Conservation (phyloP, 1,140 invertebrate species). For the Vollenhovia emeryi region DNA sequence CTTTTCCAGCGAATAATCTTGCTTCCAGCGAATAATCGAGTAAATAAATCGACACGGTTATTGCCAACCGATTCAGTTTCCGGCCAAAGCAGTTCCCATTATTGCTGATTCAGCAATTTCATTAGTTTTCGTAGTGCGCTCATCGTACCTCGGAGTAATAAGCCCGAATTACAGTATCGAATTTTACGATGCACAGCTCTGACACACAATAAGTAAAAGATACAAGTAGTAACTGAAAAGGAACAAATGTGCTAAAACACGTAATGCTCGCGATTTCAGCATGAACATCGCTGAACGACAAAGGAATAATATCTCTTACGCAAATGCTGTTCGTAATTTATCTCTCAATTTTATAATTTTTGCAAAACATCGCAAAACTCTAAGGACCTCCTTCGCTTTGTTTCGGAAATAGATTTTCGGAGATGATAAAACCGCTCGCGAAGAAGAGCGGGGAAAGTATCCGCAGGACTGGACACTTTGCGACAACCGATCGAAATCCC, state of each 20-base stretch:
- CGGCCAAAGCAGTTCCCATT: constrained; percentile 44
- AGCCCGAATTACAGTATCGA: constrained; percentile 19
- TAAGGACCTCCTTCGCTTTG: neutral
- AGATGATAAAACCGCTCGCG: neutral
- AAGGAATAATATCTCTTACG: neutral
- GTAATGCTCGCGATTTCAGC: no score
- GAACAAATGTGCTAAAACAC: no score
- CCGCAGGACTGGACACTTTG: neutral
- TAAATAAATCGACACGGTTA: constrained; percentile 32
- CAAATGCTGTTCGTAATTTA: neutral
- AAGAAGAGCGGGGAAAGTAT: neutral
- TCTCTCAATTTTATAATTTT: neutral
- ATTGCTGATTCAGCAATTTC: constrained; percentile 49
- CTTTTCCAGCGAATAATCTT: constrained; percentile 32
- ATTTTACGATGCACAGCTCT: neutral
- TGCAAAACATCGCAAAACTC: neutral
- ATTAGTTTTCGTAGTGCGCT: constrained; percentile 48
- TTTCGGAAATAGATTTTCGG: neutral
- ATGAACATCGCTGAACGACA: neutral
- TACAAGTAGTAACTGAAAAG: neutral
- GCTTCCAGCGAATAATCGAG: constrained; percentile 26
- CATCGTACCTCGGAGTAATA: constrained; percentile 32
- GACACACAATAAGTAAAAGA: neutral
- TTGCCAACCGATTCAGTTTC: constrained; percentile 28
- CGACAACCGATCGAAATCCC: neutral